Evolutionary conservation across 2,888 invertebrate genomes (phyloP), one percentile per base, ranked within the genome.

Genomic region (Lasioglossum pauxillum): DNA sequence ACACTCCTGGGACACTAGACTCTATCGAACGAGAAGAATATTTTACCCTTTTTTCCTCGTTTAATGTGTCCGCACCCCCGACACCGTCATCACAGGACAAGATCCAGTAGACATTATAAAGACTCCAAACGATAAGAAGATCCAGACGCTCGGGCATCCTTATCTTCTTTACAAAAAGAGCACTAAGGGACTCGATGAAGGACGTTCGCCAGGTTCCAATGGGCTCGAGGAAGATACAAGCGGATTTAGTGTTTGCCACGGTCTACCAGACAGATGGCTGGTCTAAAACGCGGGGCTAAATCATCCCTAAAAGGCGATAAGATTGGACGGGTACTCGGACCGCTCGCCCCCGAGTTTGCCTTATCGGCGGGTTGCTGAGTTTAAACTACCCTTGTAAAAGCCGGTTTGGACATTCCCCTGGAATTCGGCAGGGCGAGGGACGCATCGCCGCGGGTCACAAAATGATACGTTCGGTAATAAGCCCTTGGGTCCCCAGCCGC

Each of bases 391-490:
- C 64, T 64, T 31, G 64, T 16, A 31, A 64, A 31, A 31, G 64
- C 31, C 69, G 60, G 73, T 67, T 38, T 31, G 60, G 83, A 87
- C 76, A 84, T 78, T 82, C 78, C 74, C 67, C 80, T 38, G 69
- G 74, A 60, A 75, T 79, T 83, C 80, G 73, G 35, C 73, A 80
- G 67, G 71, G 71, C 83, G 76, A 75, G 82, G 73, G 75, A 71
- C 76, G 31, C 74, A 73, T 41, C 67, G 78, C 71, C 80, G 75
- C 67, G 46, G 64, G n/a, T 38, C 60, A 74, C 53, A 23, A 10
- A 80, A 80, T 60, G 75, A 76, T 78, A 83, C 69, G 74, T 41
- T 71, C 57, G 75, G 77, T 78, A 83, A 85, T 85, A 90, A 86
- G 46, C 80, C 41, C n/a, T 31, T 23, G 38, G 69, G 57, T n/a